These are phyloP conservation scores for Tipula vernalis DNA, from an alignment of 2,888 invertebrate genomes.

Conservation along the genomic window DNA sequence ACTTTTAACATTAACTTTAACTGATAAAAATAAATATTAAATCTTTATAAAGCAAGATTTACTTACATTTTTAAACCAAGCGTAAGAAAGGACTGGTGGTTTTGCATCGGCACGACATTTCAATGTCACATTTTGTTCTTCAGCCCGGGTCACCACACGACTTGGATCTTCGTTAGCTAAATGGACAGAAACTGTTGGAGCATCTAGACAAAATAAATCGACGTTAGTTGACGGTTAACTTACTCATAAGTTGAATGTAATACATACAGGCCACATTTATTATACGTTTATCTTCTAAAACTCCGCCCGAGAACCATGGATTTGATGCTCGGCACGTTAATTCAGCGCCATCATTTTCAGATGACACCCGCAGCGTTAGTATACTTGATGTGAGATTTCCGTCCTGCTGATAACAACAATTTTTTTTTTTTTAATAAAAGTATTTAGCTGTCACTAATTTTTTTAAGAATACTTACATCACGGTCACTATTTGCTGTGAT, in stretches of 20 bases:
- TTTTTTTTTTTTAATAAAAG: background rate
- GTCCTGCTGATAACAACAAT: conserved; percentile 22
- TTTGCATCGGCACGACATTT: conserved; percentile 67
- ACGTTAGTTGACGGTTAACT: background rate
- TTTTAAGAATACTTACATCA: conserved; percentile 24
- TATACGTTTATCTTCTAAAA: conserved; percentile 61
- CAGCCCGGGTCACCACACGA: conserved; percentile 42
- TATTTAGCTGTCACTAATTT: conserved; percentile 13
- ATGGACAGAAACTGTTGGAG: conserved; percentile 60
- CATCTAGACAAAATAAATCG: conserved; percentile 41
- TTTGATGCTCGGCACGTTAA: conserved; percentile 77
- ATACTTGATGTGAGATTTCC: conserved; percentile 57
- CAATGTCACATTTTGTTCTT: conserved; percentile 66
- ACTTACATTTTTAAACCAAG: conserved; percentile 75
- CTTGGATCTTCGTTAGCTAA: conserved; percentile 52
- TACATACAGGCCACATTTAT: conserved; percentile 77
- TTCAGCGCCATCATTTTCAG: conserved; percentile 71
- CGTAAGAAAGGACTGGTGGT: conserved; percentile 58
- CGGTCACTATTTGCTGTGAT: conserved; percentile 43
- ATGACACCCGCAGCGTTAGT: conserved; percentile 57
- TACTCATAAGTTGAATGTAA: conserved; percentile 6
- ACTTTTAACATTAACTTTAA: too few relatives aligned
- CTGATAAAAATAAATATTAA: too few relatives aligned
- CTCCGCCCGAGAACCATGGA: conserved; percentile 72
- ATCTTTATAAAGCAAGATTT: background rate